Evolutionary conservation across 2,888 invertebrate genomes (phyloP).

Genomic region (Clusia tigrina): DNA sequence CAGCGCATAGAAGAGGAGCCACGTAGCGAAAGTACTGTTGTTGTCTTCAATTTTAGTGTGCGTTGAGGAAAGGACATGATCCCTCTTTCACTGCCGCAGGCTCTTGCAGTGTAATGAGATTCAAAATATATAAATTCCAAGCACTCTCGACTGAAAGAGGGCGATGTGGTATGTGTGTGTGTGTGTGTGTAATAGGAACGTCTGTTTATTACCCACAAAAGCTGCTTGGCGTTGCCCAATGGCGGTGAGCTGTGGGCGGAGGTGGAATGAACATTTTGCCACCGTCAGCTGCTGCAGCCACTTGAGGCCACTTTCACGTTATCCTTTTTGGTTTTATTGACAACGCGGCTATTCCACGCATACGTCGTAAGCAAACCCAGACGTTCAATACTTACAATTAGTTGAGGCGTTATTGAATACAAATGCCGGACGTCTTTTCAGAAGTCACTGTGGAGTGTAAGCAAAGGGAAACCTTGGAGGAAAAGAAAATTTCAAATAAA

Average conservation of each 20-base stretch:
- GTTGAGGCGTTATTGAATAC: neutral
- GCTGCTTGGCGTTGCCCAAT: neutral
- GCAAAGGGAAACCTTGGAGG: too few species aligned
- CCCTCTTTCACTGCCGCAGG: neutral
- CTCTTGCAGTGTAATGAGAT: conserved; percentile 6
- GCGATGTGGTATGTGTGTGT: conserved; percentile 5
- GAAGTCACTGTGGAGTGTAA: too few species aligned
- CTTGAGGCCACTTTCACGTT: neutral
- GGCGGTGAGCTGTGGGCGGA: neutral
- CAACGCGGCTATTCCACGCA: too few species aligned
- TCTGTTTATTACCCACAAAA: neutral
- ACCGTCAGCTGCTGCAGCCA: neutral
- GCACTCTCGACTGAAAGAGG: neutral
- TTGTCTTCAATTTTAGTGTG: neutral
- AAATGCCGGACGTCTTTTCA: too few species aligned
- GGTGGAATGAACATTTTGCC: conserved; percentile 10
- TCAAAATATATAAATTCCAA: conserved; percentile 16
- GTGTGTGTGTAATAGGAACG: conserved; percentile 6
- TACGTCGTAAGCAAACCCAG: too few species aligned
- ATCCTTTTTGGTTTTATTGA: neutral
- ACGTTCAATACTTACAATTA: conserved; percentile 13
- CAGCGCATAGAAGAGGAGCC: too few species aligned
- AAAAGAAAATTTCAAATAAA: too few species aligned
- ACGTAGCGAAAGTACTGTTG: neutral
- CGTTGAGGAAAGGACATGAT: neutral